Conservation (phyloP, 2,113 vertebrate genomes). For the Phoenicopterus ruber region DNA sequence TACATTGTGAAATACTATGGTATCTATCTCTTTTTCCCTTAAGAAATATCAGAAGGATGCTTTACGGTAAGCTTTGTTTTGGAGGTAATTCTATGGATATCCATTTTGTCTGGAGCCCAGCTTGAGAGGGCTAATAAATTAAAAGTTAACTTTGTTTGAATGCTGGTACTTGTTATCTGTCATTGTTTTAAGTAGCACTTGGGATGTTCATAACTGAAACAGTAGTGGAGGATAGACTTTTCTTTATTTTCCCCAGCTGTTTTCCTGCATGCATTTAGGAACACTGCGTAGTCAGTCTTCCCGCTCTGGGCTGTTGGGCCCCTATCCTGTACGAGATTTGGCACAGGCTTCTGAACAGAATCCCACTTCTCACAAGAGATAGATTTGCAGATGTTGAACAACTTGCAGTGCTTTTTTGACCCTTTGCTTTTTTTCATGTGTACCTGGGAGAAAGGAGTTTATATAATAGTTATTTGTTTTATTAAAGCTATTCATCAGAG, state of each 20-base stretch:
- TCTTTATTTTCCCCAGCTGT: neutral
- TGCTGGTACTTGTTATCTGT: neutral
- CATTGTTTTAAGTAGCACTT: neutral
- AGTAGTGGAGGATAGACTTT: neutral
- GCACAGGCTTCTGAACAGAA: neutral
- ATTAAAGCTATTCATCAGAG: neutral
- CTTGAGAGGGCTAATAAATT: neutral
- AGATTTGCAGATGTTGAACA: neutral
- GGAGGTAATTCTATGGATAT: neutral
- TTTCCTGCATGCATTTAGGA: neutral
- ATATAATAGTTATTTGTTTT: neutral
- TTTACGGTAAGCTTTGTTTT: neutral
- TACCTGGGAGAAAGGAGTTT: neutral
- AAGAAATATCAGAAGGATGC: neutral
- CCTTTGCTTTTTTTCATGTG: neutral
- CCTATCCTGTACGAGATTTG: neutral
- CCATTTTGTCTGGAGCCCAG: neutral
- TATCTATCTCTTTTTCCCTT: neutral
- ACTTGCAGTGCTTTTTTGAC: neutral
- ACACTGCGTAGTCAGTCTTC: neutral
- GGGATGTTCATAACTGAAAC: neutral
- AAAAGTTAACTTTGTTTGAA: neutral
- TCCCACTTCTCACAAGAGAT: neutral
- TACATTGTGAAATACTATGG: neutral
- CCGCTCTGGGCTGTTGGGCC: neutral